Evolutionary conservation across 2,888 invertebrate species (phyloP).

Genomic region (Drosophila demipolita): DNA sequence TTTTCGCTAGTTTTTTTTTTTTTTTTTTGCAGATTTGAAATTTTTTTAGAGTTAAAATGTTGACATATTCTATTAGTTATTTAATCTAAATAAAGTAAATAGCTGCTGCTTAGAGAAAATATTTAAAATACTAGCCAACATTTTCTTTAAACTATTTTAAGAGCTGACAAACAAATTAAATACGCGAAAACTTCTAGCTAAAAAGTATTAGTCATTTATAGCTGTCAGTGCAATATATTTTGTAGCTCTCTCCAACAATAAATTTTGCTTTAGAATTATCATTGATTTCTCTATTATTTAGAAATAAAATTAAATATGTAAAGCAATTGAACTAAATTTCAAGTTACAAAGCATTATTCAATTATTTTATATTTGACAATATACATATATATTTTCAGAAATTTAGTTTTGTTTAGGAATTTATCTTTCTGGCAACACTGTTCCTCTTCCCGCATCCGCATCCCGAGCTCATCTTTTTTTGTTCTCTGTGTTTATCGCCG

Average conservation of each 20-base stretch:
- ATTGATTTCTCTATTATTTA: background rate
- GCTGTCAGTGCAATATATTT: background rate
- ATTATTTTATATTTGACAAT: background rate
- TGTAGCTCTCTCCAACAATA: background rate
- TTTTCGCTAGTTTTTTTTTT: background rate
- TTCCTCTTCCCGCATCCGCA: background rate
- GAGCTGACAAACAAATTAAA: background rate
- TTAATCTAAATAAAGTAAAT: background rate
- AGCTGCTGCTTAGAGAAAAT: background rate
- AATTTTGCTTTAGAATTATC: background rate
- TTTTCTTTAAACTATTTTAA: background rate
- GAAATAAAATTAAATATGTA: background rate
- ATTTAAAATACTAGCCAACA: background rate
- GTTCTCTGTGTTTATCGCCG: slow-evolving; percentile 58
- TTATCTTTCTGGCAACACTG: slow-evolving; percentile 4
- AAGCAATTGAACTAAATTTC: background rate
- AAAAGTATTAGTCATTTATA: background rate
- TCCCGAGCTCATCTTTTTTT: slow-evolving; percentile 56
- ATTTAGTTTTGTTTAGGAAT: background rate
- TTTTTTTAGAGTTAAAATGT: background rate
- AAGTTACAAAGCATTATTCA: background rate
- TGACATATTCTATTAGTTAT: background rate
- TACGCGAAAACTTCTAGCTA: background rate
- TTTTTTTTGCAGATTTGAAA: background rate
- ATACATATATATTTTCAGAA: background rate